Percentiles rank a stretch among this genome's conserved stretches.
Evolutionary conservation across 2,888 invertebrate species (phyloP).

Genomic region (Lacanobia wlatinum): DNA sequence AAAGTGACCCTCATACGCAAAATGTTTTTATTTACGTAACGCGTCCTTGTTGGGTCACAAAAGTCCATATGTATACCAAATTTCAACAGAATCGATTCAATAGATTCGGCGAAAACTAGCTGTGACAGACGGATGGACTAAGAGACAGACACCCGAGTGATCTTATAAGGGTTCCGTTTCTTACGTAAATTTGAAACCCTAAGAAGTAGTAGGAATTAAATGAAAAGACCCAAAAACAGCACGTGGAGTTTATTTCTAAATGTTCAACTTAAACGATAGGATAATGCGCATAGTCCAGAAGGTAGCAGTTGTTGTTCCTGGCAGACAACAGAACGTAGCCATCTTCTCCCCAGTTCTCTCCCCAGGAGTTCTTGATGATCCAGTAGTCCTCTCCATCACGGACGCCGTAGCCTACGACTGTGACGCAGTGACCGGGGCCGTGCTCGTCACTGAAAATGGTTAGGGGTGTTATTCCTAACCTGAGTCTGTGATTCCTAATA

Average conservation of each 20-base stretch:
- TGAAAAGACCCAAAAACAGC: conserved; percentile 46
- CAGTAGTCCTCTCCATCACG: conserved; percentile 74
- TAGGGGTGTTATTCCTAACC: not conserved
- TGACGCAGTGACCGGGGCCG: conserved; percentile 70
- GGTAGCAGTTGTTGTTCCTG: conserved; percentile 71
- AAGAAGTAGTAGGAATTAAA: not conserved
- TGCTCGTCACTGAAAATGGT: conserved; percentile 29
- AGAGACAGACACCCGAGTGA: too few relatives aligned
- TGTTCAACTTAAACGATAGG: conserved; percentile 60
- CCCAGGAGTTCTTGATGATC: conserved; percentile 81
- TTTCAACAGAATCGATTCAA: too few relatives aligned
- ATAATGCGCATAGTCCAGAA: conserved; percentile 67
- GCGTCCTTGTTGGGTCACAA: too few relatives aligned
- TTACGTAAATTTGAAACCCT: too few relatives aligned
- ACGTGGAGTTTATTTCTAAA: conserved; percentile 67
- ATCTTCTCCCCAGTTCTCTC: conserved; percentile 75
- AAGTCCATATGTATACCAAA: too few relatives aligned
- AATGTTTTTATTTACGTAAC: too few relatives aligned
- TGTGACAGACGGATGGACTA: too few relatives aligned
- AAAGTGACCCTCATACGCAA: too few relatives aligned
- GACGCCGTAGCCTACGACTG: conserved; percentile 76
- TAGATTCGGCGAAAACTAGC: too few relatives aligned
- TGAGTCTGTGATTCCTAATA: too few relatives aligned
- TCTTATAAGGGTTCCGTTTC: too few relatives aligned
- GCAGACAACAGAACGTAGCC: conserved; percentile 74